These are phyloP conservation scores for Cricetomys ansorgei DNA, from an alignment of 2,113 vertebrate genomes.

Conservation along the genomic window DNA sequence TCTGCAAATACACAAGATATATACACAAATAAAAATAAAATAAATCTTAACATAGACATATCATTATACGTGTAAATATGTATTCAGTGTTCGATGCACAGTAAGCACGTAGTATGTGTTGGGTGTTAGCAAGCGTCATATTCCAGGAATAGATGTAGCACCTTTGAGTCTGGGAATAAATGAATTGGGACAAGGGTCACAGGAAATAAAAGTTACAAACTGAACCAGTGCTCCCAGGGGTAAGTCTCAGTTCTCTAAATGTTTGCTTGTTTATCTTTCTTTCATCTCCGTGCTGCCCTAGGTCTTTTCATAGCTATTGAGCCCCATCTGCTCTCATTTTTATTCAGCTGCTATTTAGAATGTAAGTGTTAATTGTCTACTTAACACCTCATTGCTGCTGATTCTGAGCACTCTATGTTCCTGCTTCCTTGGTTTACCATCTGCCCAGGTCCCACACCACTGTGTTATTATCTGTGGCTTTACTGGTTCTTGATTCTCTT, in stretches of 20 bases:
- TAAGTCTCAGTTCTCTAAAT: slow-evolving; percentile 62
- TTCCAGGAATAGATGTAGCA: background rate
- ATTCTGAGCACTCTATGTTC: slow-evolving; percentile 69
- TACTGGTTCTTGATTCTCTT: slow-evolving; percentile 20
- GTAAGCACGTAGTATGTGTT: background rate
- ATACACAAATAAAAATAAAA: background rate
- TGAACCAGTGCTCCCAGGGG: slow-evolving; percentile 43
- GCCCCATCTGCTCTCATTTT: slow-evolving; percentile 79
- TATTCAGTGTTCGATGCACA: background rate
- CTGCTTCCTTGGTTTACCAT: slow-evolving; percentile 69
- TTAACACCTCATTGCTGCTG: slow-evolving; percentile 78
- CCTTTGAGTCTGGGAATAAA: background rate
- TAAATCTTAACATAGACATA: background rate
- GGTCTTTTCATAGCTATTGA: slow-evolving; percentile 77
- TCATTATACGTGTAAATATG: background rate
- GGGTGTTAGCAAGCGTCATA: background rate
- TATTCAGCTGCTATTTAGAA: slow-evolving; percentile 76
- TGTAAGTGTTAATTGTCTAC: slow-evolving; percentile 80
- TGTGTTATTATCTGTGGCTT: slow-evolving; percentile 56
- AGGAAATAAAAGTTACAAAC: slow-evolving; percentile 31
- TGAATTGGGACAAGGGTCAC: slow-evolving; percentile 37
- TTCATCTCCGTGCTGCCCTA: slow-evolving; percentile 58
- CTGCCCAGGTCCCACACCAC: slow-evolving; percentile 68
- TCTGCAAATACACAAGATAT: background rate
- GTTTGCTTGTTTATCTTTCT: slow-evolving; percentile 72